Percentiles rank a stretch among this genome's conserved stretches.
phyloP scores from a whole-genome alignment of 2,113 vertebrate genomes.

The Hippocampus comes region DNA sequence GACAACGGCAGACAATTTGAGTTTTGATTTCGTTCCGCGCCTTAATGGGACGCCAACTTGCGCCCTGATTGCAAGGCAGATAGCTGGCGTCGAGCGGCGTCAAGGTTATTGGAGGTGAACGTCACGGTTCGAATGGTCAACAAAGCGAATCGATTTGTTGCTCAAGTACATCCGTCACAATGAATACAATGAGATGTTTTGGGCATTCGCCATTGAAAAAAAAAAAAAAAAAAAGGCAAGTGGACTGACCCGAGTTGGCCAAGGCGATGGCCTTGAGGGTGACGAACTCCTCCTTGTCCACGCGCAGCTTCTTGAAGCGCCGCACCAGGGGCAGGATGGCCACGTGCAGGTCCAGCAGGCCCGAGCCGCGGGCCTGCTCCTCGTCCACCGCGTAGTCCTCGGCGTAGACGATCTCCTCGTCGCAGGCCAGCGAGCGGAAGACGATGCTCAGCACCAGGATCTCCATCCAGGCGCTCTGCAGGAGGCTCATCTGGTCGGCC shows the following conservation, averaged over 20 bases:
- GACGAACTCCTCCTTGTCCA: conserved; percentile 93
- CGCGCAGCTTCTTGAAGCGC: conserved; percentile 87
- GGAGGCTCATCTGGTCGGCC: conserved; percentile 92
- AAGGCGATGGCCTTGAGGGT: conserved; percentile 91
- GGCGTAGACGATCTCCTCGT: conserved; percentile 88
- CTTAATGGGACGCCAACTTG: conserved; percentile 55
- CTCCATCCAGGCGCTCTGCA: conserved; percentile 97
- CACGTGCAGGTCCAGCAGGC: conserved; percentile 83
- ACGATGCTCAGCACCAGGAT: conserved; percentile 90
- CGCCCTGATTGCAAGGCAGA: not conserved
- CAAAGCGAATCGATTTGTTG: too few relatives aligned
- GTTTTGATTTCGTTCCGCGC: conserved; percentile 52
- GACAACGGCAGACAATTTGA: conserved; percentile 46
- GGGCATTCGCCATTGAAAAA: too few relatives aligned
- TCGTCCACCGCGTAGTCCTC: conserved; percentile 93
- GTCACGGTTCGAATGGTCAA: too few relatives aligned
- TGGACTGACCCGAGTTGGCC: conserved; percentile 81
- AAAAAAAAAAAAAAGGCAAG: not conserved
- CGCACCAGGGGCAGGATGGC: conserved; percentile 86
- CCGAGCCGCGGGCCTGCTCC: conserved; percentile 82
- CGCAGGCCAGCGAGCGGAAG: conserved; percentile 85
- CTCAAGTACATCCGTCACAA: too few relatives aligned
- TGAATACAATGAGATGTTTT: too few relatives aligned
- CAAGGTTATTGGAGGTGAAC: not conserved
- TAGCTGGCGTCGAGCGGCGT: not conserved